phyloP scores from a whole-genome alignment of 2,113 vertebrate species.

The Alces alces region DNA sequence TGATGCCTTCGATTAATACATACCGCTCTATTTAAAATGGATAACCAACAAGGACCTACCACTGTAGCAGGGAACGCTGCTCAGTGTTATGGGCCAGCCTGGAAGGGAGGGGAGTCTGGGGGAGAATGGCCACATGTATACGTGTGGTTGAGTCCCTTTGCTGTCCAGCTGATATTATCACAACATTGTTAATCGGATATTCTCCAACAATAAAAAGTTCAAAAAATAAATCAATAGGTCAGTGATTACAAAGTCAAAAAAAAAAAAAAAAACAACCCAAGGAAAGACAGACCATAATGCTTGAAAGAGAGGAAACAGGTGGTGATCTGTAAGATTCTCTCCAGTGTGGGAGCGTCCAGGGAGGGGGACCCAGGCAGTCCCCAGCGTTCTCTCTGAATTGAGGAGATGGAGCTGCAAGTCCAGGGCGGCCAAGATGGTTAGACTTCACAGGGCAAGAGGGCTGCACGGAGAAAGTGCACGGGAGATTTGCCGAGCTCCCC shows the following conservation, averaged over 20 bases:
- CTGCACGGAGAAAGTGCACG: rapidly evolving
- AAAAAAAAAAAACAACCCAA: neutral
- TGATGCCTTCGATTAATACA: neutral
- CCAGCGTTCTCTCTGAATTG: neutral
- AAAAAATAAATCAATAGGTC: neutral
- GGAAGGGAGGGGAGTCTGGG: neutral
- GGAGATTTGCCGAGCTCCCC: neutral
- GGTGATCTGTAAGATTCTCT: neutral
- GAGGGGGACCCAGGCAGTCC: neutral
- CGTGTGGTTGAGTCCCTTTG: neutral
- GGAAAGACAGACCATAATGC: neutral
- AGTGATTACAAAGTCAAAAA: neutral
- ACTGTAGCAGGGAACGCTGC: neutral
- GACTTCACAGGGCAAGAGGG: neutral
- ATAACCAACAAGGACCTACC: neutral
- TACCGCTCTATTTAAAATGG: neutral
- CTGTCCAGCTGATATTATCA: neutral
- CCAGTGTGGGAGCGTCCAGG: neutral
- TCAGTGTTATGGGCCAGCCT: neutral
- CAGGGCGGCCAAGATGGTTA: neutral
- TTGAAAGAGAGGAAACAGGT: neutral
- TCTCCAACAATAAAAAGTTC: neutral
- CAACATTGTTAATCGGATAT: neutral
- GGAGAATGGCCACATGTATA: neutral
- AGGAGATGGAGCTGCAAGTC: neutral